Evolutionary conservation across 23 tunicate species (phyloP), one percentile per base, ranked within the genome.

Genomic region (Ascidia mentula): DNA sequence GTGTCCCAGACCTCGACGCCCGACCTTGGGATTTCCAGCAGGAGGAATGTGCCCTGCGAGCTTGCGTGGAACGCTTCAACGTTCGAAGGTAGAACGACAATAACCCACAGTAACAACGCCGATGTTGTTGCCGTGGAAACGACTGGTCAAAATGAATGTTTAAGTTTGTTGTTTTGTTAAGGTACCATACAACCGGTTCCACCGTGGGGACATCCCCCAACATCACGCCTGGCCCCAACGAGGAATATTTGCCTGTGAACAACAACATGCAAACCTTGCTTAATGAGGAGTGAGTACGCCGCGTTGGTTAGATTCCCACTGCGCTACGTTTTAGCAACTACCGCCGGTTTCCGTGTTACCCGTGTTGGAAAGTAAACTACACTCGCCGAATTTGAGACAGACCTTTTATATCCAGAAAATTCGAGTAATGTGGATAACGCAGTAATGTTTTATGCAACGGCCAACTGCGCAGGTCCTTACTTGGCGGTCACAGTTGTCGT

Each of bases 21-120:
- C 65, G 86, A 46, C 98, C 98, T 36, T 93, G 98, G 98, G 98
- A 88, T 77, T 93, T 93, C 74, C 98, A 93, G 46, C 98, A 93
- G 60, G 98, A 93, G 72, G 98, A 93, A 73, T 88, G 80, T 72
- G 77, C 87, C 0, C 72, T 93, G 53, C 78, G 92, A 22, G 75
- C 87, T 20, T 59, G 45, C 33, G 98, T 93, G n/a, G 93, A 88
- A 39, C 83, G 93, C 4, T 88, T 82, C 69, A 88, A 88, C 59
- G 40, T 72, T 18, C 69, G 93, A 13, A 85, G 93, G n/a, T n/a
- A n/a, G n/a, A n/a, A n/a, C n/a, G n/a, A n/a, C n/a, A 26, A 18
- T 18, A 46, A 46, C 18, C 18, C 20, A 20, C n/a, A n/a, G n/a
- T n/a, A n/a, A n/a, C n/a, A n/a, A n/a, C n/a, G n/a, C 18, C 60